Conservation (phyloP, 2,888 invertebrate species). For the Oscheius sp. region DNA sequence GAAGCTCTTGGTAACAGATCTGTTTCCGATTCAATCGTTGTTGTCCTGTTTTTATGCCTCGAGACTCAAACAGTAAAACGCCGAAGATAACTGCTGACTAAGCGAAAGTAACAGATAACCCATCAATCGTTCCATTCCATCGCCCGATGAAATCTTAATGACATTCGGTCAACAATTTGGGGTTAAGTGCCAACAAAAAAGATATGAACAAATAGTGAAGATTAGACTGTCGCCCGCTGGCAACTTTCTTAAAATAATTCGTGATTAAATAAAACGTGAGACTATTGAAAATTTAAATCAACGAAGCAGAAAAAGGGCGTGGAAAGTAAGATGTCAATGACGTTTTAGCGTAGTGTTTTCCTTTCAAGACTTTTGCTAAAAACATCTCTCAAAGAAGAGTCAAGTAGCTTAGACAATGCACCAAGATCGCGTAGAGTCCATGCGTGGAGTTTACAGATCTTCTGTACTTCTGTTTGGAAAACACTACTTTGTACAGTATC, state of each 20-base stretch:
- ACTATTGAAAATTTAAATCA: background rate
- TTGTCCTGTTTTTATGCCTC: too few relatives aligned
- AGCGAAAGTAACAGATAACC: background rate
- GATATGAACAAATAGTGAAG: slow-evolving; percentile 19
- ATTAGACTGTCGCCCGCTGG: background rate
- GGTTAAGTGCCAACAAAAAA: slow-evolving; percentile 23
- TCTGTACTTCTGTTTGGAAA: slow-evolving; percentile 18
- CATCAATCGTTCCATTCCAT: background rate
- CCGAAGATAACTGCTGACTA: background rate
- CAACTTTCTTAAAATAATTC: background rate
- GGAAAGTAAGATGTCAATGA: background rate
- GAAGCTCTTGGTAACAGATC: background rate
- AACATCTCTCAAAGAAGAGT: background rate
- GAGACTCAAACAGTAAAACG: too few relatives aligned
- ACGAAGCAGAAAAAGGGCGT: background rate
- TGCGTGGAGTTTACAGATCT: slow-evolving; percentile 19
- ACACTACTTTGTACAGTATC: background rate
- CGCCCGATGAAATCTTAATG: slow-evolving; percentile 16
- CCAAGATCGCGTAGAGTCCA: background rate
- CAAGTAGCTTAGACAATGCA: background rate
- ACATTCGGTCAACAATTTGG: slow-evolving; percentile 26
- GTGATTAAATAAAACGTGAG: background rate
- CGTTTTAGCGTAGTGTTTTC: background rate
- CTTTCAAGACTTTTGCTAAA: background rate
- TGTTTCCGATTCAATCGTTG: background rate